Evolutionary conservation across 2,888 invertebrate genomes (phyloP), one percentile per base, ranked within the genome.

Genomic region (Drosophila anomelani): DNA sequence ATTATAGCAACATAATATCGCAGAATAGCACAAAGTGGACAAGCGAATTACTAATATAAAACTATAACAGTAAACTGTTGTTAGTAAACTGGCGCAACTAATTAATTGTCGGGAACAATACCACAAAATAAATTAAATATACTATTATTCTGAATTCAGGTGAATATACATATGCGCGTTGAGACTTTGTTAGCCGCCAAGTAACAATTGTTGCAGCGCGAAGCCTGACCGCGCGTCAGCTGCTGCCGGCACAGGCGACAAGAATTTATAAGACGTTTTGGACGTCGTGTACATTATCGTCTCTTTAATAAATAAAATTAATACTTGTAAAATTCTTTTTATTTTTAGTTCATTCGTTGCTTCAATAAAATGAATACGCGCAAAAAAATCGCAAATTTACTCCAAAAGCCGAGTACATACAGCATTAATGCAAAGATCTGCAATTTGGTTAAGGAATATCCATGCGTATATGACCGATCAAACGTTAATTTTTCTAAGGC

Each of bases 381-480:
- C 4, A 43, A 26, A 2, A 36, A 12, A 23, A n/a, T 17, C 1
- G 1, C 0, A 29, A 8, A 10, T 9, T 0, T 2, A 9, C 1
- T 0, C n/a, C 78, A 63, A n/a, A 87, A 90, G 29, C 86, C 85
- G 23, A 91, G 91, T 49, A 78, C 86, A 74, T 90, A 88, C 39
- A 80, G 82, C 53, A 76, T 84, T 12, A 92, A 92, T 66, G 83
- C 89, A 0, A 91, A 90, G 76, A 87, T 92, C 26, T 92, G 91
- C 23, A 87, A 89, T 1, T 64, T 92, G 41, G 91, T 92, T 36
- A 79, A 89, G 43, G 73, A 78, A 43, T 81, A 90, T 78, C 89
- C 91, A 2, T 92, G 91, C 64, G 90, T 92, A 79, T 92, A 91
- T 67, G 91, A 92, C 79, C 91, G 92, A 17, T 88, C 89, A 20